Evolutionary conservation across 2,888 invertebrate genomes (phyloP).

Genomic region (Rugalucina vietnamica): DNA sequence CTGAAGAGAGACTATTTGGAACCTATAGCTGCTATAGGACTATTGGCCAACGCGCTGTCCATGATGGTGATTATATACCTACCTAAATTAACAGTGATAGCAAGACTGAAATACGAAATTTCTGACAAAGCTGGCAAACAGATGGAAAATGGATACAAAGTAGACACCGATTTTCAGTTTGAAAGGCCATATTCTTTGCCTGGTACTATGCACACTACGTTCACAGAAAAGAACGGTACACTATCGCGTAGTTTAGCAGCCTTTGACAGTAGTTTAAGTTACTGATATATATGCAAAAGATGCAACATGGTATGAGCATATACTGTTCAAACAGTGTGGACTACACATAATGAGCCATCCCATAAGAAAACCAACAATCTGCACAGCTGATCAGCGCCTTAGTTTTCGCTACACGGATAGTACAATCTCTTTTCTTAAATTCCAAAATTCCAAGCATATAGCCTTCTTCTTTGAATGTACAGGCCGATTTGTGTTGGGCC

Average conservation of each 20-base stretch:
- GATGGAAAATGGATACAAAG: constrained; percentile 72
- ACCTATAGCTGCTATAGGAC: constrained; percentile 93
- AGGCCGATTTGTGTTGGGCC: no score
- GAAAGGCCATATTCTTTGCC: constrained; percentile 78
- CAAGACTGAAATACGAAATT: constrained; percentile 75
- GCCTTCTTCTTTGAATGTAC: no score
- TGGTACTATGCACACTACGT: constrained; percentile 70
- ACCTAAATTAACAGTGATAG: constrained; percentile 88
- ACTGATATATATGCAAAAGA: constrained; percentile 48
- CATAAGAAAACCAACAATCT: no score
- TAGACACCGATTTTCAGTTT: constrained; percentile 77
- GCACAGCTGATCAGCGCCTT: no score
- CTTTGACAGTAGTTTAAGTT: constrained; percentile 75
- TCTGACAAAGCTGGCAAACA: constrained; percentile 60
- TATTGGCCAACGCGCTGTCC: constrained; percentile 92
- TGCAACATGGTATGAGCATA: no score
- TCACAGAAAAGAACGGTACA: constrained; percentile 67
- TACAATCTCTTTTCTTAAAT: no score
- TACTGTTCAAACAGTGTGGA: no score
- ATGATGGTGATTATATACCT: constrained; percentile 97
- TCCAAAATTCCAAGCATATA: no score
- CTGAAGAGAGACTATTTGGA: constrained; percentile 75
- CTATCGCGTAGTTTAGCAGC: constrained; percentile 71
- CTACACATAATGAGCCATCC: no score
- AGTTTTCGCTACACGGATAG: no score